Evolutionary conservation across 2,888 invertebrate species (phyloP).

Genomic region (Salpingus planirostris): DNA sequence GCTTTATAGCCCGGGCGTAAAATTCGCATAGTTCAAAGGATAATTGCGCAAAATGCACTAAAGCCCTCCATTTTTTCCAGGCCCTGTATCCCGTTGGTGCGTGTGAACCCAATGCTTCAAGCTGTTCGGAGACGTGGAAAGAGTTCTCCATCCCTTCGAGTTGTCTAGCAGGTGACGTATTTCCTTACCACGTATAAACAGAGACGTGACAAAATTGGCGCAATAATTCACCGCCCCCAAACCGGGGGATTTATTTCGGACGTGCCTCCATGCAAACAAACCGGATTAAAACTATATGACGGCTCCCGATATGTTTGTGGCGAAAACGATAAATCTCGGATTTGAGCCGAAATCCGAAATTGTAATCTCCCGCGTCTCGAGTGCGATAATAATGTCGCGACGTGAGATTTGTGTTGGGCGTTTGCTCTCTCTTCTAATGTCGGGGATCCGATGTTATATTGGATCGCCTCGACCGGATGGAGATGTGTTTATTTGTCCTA

Average conservation of each 20-base stretch:
- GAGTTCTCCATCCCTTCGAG: conserved; percentile 54
- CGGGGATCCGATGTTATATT: no score
- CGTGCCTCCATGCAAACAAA: conserved; percentile 20
- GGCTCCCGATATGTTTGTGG: no score
- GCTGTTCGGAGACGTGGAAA: conserved; percentile 58
- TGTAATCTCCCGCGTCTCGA: no score
- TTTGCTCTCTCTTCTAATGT: no score
- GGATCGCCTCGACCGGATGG: no score
- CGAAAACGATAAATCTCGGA: no score
- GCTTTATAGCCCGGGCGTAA: no score
- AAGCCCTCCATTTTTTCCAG: conserved; percentile 44
- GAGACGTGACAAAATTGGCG: conserved; percentile 10
- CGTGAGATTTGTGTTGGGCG: no score
- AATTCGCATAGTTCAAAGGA: no score
- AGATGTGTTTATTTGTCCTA: conserved; percentile 26
- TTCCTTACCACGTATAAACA: conserved; percentile 4
- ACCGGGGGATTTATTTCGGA: conserved; percentile 18
- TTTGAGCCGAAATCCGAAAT: no score
- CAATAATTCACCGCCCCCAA: conserved; percentile 2
- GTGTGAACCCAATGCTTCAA: conserved; percentile 53
- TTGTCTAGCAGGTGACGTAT: conserved; percentile 49
- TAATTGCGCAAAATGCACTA: no score
- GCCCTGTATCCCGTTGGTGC: conserved; percentile 42
- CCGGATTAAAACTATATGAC: conserved; percentile 16
- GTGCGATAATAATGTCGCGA: no score